phyloP scores from a whole-genome alignment of 2,888 invertebrate genomes.

The Elmis aenea region DNA sequence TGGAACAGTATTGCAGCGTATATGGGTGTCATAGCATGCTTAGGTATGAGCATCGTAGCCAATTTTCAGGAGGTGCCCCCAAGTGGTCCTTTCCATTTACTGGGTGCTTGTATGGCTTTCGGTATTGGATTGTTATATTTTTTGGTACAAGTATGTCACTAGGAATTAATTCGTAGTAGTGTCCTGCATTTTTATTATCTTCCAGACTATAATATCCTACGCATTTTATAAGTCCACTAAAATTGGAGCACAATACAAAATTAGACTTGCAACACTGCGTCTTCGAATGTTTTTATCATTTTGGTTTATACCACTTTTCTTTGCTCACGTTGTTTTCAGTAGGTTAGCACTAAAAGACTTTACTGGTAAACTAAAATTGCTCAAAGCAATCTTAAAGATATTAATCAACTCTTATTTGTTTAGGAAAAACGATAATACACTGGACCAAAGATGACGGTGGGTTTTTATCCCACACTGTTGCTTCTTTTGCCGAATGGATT shows the following conservation, averaged over 20 bases:
- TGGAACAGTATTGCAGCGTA: slow-evolving; percentile 5
- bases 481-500: slow-evolving; percentile 21
- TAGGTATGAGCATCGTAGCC: slow-evolving; percentile 65
- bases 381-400: no score
- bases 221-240: background rate
- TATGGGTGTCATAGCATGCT: slow-evolving; percentile 44
- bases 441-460: slow-evolving; percentile 23
- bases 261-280: slow-evolving; percentile 1
- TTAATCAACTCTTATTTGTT: background rate
- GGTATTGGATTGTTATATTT: slow-evolving; percentile 74
- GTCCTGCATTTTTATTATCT: no score
- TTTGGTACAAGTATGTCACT: slow-evolving; percentile 69
- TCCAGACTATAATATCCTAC: slow-evolving; percentile 7
- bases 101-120: slow-evolving; percentile 68
- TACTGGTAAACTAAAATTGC: slow-evolving; percentile 10
- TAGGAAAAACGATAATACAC: no score
- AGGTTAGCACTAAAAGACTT: slow-evolving; percentile 3
- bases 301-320: slow-evolving; percentile 5
- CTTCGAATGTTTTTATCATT: slow-evolving; percentile 5
- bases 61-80: slow-evolving; percentile 73
- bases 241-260: slow-evolving; percentile 2
- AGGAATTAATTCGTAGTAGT: no score
- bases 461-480: slow-evolving; percentile 13
- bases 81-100: slow-evolving; percentile 61
- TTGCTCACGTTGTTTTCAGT: slow-evolving; percentile 1